Base-by-base conservation (phyloP, 2,113 vertebrate species). In the Australoheros scitulus region DNA sequence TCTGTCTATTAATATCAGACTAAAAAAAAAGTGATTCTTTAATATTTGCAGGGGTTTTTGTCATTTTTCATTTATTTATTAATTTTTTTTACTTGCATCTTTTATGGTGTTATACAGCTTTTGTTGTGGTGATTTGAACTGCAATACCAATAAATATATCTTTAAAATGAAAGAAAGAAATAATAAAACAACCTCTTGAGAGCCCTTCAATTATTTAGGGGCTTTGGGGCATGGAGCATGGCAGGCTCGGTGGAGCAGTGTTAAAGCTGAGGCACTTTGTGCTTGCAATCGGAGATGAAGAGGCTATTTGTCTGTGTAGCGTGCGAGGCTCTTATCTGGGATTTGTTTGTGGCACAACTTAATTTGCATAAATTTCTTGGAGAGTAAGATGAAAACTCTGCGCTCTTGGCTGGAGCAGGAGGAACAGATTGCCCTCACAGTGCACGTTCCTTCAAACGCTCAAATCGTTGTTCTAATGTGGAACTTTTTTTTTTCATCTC, bases 301-400 rank as follows among this genome's bases (percentile, higher is more conserved):
- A 91, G 87, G 90, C 90, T 79, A 90, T 91, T 91, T 92, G 89
- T 91, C 88, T 92, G 80, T 85, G 88, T 77, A 83, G 88, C 82
- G 83, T 74, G 72, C 82, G 58, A 18, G 74, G 81, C 88, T 88
- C 85, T 91, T 92, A 91, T 92, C 92, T 8, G 81, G 79, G 81
- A 89, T 91, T 92, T 92, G 91, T 91, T 91, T 90, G 85, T 50
- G 80, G 80, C 88, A 84, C 88, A 89, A 87, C 88, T 90, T 90
- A 13, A 91, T 91, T 91, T 91, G 88, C 92, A 92, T 92, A 89
- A 63, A 90, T 89, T 87, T 91, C 85, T 90, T 87, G 77, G 87
- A 89, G 87, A 87, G 65, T 65, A 79, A 82, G 88, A 89, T 79
- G 79, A 89, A 85, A 83, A 89, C 82, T 83, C 85, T 3, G 29